These are phyloP conservation scores for Sciaenops ocellatus DNA, from an alignment of 2,797 vertebrate species.

Conservation along the genomic window DNA sequence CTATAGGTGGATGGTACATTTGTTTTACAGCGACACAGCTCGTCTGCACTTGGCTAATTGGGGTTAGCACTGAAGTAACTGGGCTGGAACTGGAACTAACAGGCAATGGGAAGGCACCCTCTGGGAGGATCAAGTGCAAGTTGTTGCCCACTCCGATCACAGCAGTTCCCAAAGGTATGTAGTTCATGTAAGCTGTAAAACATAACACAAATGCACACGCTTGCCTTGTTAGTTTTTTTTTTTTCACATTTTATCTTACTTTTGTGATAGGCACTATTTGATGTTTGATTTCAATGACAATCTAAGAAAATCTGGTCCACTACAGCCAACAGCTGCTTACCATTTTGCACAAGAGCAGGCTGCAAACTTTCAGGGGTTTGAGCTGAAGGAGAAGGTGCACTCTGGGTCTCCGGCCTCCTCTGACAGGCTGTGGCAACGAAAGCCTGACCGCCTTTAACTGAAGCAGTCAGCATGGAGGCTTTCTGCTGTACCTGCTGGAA, in stretches of 20 bases:
- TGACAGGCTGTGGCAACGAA: slow-evolving; percentile 66
- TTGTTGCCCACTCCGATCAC: slow-evolving; percentile 80
- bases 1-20: slow-evolving; percentile 1
- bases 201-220: neutral
- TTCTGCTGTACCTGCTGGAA: slow-evolving; percentile 71
- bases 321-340: slow-evolving; percentile 65
- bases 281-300: neutral
- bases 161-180: slow-evolving; percentile 75
- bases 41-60: slow-evolving; percentile 47
- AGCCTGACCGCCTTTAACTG: slow-evolving; percentile 77
- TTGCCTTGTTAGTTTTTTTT: neutral
- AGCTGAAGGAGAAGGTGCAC: slow-evolving; percentile 2
- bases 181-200: slow-evolving; percentile 75
- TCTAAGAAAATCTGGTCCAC: neutral
- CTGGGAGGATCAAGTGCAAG: slow-evolving; percentile 84
- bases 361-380: slow-evolving; percentile 39
- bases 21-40: slow-evolving; percentile 21
- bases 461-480: slow-evolving; percentile 65
- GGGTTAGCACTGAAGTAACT: slow-evolving; percentile 64
- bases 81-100: slow-evolving; percentile 61
- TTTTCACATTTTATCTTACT: neutral
- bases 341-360: slow-evolving; percentile 55
- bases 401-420: slow-evolving; percentile 57
- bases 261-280: neutral
- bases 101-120: slow-evolving; percentile 78